Evolutionary conservation across 2,888 invertebrate species (phyloP), one percentile per base, ranked within the genome.

Genomic region (Lissocephala sabroskyi): DNA sequence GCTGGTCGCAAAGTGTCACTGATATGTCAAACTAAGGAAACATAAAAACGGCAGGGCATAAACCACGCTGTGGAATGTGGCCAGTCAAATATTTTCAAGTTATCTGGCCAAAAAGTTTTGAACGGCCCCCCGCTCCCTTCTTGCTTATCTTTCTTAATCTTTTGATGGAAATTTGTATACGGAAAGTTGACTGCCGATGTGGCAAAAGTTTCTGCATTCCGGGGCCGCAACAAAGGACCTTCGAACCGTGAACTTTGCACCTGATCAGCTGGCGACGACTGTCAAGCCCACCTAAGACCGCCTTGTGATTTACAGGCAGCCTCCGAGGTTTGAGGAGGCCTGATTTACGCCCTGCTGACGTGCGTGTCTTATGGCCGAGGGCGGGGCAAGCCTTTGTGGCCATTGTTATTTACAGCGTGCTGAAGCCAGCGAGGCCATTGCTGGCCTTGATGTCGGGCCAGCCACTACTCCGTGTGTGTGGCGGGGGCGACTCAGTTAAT

Each of bases 111-210:
- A 41, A 64, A 76, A 66, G 46, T 77, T 73, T 23, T 23, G 23
- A 23, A 3, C 23, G n/a, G n/a, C n/a, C n/a, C n/a, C n/a, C n/a
- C n/a, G n/a, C 23, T 5, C 4, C 23, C 23, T 33, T 33, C 33
- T 33, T 33, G 33, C 11, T 33, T 33, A n/a, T 33, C 13, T 11
- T 71, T 62, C 79, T 75, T 71, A 71, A 71, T 71, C 79, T 71
- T 71, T 75, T 75, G 77, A 78, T 71, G 76, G 76, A 76, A 78
- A 79, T 71, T 71, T 76, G 79, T 71, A 73, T 71, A 49, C 57
- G 57, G 67, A 78, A 75, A 53, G 71, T 67, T 73, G 56, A 19
- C 10, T n/a, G 3, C 7, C 23, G 23, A 23, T 23, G 23, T 23
- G 3, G 23, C 23, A 7, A 23, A 23, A 23, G 4, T 23, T 23